Conservation (phyloP, 2,888 invertebrate species). For the Ceriagrion tenellum region DNA sequence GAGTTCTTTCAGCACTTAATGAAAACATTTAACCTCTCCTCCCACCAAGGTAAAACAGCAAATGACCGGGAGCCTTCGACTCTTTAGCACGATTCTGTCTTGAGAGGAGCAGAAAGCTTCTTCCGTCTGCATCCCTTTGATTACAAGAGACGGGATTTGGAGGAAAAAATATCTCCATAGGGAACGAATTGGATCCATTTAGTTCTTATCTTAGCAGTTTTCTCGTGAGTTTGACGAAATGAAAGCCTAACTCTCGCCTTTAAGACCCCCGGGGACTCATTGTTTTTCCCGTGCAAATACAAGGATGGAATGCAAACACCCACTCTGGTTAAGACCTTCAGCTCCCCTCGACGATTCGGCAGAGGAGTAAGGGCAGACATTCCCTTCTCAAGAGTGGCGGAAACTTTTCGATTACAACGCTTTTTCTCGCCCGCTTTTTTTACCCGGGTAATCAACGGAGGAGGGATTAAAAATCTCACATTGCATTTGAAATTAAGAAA, state of each 20-base stretch:
- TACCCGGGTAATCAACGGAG: background rate
- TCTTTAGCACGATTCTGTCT: background rate
- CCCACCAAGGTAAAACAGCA: background rate
- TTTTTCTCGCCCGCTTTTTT: background rate
- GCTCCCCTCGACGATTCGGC: background rate
- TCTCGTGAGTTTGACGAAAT: background rate
- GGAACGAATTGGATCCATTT: slow-evolving; percentile 12
- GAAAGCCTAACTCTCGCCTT: background rate
- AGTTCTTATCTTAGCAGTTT: background rate
- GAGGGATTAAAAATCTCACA: background rate
- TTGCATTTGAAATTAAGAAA: background rate
- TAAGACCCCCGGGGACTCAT: background rate
- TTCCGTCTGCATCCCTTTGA: background rate
- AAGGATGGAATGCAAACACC: slow-evolving; percentile 16
- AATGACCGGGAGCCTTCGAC: background rate
- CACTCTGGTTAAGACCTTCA: background rate
- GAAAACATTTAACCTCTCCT: background rate
- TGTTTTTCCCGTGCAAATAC: background rate
- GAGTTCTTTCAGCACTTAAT: background rate
- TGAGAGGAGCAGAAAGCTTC: background rate
- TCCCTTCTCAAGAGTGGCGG: background rate
- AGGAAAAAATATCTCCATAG: background rate
- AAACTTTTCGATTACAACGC: background rate
- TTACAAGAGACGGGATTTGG: background rate
- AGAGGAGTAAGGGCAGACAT: background rate